phyloP scores from a whole-genome alignment of 2,113 vertebrate genomes.

The Neoarius graeffei region DNA sequence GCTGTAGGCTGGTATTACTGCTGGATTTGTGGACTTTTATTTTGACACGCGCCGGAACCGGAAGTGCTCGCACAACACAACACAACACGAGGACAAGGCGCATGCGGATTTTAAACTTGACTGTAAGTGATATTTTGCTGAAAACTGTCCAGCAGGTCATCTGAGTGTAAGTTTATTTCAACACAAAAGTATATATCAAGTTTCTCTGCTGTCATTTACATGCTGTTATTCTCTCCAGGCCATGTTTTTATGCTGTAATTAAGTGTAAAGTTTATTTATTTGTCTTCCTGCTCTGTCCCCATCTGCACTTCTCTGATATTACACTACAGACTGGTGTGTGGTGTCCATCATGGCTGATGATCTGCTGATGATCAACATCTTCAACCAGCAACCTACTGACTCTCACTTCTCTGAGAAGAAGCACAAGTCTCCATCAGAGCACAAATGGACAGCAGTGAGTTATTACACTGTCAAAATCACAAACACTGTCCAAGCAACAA shows the following conservation, averaged over 20 bases:
- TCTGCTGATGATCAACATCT: conserved; percentile 55
- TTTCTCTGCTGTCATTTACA: neutral
- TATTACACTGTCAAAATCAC: neutral
- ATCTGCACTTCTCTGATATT: neutral
- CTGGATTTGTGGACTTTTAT: conserved; percentile 38
- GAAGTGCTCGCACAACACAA: conserved; percentile 9
- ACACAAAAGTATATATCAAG: no score
- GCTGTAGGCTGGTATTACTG: neutral
- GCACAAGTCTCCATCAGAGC: conserved; percentile 35
- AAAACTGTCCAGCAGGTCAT: neutral
- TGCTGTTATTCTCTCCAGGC: neutral
- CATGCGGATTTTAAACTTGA: neutral
- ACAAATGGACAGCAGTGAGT: conserved; percentile 48
- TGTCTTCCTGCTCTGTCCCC: no score
- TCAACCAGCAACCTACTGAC: neutral
- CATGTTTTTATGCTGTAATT: neutral
- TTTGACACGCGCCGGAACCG: conserved; percentile 46
- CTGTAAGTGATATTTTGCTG: neutral
- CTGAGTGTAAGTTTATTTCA: neutral
- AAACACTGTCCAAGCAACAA: neutral
- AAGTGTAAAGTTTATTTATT: neutral
- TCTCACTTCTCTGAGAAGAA: conserved; percentile 53
- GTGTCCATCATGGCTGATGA: conserved; percentile 52
- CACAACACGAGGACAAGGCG: conserved; percentile 7
- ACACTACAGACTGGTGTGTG: neutral